Evolutionary conservation across 2,888 invertebrate genomes (phyloP), one percentile per base, ranked within the genome.

Genomic region (Callyntrura guangdongensis): DNA sequence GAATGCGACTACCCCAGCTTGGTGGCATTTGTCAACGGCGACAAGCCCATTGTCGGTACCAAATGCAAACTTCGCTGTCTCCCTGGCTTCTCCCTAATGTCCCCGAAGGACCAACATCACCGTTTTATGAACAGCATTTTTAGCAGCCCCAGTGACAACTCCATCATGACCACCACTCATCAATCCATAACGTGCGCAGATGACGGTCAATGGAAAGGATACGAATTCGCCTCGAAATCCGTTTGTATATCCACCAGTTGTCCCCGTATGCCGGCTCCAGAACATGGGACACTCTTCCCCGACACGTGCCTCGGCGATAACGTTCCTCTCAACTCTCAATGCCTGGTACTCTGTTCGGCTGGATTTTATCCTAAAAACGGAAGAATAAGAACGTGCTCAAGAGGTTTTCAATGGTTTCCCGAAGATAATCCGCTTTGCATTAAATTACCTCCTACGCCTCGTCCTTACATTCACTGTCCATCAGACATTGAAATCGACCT

Each of bases 381-480:
- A 45, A 36, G 93, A 87, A 93, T 93, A 12, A 89, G 93, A 87
- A 94, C 94, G 11, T 93, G 94, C 72, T 94, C 93, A 25, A 93
- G 93, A 91, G 93, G 92, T 8, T 94, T 93, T 72, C 91, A 92
- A 59, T 94, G 93, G 93, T 93, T 94, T 88, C 93, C 94, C 36
- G 93, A 94, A 94, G 94, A 94, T 88, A 93, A 93, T 91, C 93
- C 93, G 9, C 86, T 93, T 90, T 94, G 94, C 83, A 92, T 94
- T 67, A 89, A 92, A 77, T 88, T 94, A 6, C 93, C 94, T 17
- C 92, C 93, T 49, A 94, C 95, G 82, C 95, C 95, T 64, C 95
- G 95, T 88, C 96, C 96, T 22, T 96, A 95, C 93, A 96, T 97
- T 91, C 96, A 96, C 93, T 97, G 97, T 94, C 97, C 97, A 0